Conservation (phyloP, 2,113 vertebrate species). For the Brachionichthys hirsutus region DNA sequence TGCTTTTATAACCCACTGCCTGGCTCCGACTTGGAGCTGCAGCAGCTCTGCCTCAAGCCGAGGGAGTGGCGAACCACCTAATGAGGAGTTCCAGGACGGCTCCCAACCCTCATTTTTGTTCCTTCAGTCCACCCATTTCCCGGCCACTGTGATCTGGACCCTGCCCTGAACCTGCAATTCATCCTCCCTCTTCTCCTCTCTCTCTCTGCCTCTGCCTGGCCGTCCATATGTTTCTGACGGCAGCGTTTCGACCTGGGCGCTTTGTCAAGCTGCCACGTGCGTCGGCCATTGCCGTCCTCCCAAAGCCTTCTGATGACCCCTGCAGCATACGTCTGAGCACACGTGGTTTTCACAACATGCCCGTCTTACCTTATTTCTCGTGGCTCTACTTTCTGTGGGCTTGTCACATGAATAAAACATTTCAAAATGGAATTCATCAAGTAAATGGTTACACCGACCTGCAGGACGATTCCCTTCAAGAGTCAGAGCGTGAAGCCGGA, state of each 20-base stretch:
- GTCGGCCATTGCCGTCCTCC: conserved; percentile 31
- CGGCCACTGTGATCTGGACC: conserved; percentile 23
- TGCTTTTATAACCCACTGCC: conserved; percentile 40
- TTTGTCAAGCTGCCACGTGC: conserved; percentile 16
- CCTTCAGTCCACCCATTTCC: conserved; percentile 31
- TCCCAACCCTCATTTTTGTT: conserved; percentile 40
- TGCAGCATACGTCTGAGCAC: conserved; percentile 16
- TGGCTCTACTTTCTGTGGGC: conserved; percentile 20
- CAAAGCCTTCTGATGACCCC: conserved; percentile 43
- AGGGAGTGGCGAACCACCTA: conserved; percentile 43
- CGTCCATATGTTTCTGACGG: conserved; percentile 33
- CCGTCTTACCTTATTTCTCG: conserved; percentile 25
- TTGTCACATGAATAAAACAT: conserved; percentile 54
- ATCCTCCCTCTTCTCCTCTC: conserved; percentile 4
- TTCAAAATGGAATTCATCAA: conserved; percentile 34
- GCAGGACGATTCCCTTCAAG: conserved; percentile 22
- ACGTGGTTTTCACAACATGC: conserved; percentile 15
- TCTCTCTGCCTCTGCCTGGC: background rate
- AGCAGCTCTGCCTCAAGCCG: conserved; percentile 37
- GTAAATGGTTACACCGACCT: conserved; percentile 42
- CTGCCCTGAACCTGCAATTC: conserved; percentile 25
- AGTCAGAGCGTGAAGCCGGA: conserved; percentile 29
- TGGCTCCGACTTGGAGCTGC: conserved; percentile 11
- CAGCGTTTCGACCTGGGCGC: conserved; percentile 25
- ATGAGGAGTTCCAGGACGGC: conserved; percentile 49